These are phyloP conservation scores for Alaudala cheleensis DNA, from an alignment of 2,113 vertebrate species.

Conservation along the genomic window DNA sequence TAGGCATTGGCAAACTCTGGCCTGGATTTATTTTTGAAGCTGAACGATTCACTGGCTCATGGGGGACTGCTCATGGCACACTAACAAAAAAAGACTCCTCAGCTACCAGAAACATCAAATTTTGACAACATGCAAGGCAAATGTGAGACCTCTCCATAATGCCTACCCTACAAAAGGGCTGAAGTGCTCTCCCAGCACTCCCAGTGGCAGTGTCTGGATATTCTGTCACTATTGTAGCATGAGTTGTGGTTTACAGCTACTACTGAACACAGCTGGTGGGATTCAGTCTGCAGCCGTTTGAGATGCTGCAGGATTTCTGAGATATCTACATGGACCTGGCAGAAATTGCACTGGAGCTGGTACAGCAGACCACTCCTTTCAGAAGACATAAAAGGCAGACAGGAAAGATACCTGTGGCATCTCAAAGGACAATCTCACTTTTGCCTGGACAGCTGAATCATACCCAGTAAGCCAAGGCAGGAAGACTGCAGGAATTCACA, in stretches of 20 bases:
- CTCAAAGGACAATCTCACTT: neutral
- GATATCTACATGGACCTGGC: neutral
- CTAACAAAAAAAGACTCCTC: neutral
- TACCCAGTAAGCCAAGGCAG: neutral
- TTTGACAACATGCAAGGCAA: neutral
- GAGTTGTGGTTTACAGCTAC: neutral
- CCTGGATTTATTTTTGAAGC: neutral
- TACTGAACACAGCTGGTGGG: neutral
- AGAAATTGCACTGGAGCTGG: neutral
- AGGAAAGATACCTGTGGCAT: neutral
- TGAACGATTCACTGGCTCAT: neutral
- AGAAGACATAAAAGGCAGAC: neutral
- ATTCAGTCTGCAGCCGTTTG: neutral
- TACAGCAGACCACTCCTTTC: neutral
- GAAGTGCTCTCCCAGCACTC: neutral
- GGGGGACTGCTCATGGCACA: neutral
- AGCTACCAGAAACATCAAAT: neutral
- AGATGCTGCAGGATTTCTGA: neutral
- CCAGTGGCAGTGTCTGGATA: neutral
- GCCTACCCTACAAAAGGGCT: neutral
- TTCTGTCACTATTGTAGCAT: neutral
- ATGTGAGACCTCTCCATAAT: accelerated
- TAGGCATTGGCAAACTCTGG: neutral
- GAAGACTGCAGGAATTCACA: neutral
- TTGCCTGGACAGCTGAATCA: neutral